Percentiles rank a stretch among this genome's conserved stretches.
These are phyloP conservation scores for Poecilia wingei DNA, from an alignment of 2,797 vertebrate species.

Conservation along the genomic window DNA sequence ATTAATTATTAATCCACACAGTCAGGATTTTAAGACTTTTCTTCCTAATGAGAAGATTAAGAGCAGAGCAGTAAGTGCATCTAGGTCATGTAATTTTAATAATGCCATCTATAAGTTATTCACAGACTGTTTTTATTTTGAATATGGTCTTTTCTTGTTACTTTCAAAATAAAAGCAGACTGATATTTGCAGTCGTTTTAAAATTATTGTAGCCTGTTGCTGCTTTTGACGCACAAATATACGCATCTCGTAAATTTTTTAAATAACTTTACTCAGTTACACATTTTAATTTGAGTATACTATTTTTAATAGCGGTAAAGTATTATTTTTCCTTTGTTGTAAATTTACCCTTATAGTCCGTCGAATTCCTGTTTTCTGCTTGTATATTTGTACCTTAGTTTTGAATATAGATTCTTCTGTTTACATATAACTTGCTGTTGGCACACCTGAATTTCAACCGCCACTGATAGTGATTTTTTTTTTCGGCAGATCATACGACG, in stretches of 20 bases:
- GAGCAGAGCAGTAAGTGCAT: constrained; percentile 1
- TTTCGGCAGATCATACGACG: neutral
- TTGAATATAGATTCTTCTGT: too few relatives aligned
- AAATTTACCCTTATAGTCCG: neutral
- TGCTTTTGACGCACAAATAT: neutral
- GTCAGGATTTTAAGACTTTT: neutral
- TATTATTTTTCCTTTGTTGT: neutral
- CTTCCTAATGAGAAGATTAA: neutral
- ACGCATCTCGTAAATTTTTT: neutral
- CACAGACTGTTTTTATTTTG: neutral
- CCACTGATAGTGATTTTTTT: neutral
- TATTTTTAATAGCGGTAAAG: neutral
- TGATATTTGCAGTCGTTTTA: neutral
- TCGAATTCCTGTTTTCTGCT: too few relatives aligned
- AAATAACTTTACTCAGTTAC: neutral
- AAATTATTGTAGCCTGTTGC: neutral
- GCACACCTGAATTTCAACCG: neutral
- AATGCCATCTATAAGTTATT: neutral
- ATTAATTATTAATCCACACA: constrained; percentile 6
- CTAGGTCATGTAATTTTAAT: constrained; percentile 1
- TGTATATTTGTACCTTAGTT: neutral
- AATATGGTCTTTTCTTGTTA: neutral
- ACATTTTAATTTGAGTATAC: neutral
- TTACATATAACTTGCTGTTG: too few relatives aligned
- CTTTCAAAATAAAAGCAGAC: constrained; percentile 43